Conservation (phyloP, 2,888 invertebrate species). For the Drosophila macrothrix region DNA sequence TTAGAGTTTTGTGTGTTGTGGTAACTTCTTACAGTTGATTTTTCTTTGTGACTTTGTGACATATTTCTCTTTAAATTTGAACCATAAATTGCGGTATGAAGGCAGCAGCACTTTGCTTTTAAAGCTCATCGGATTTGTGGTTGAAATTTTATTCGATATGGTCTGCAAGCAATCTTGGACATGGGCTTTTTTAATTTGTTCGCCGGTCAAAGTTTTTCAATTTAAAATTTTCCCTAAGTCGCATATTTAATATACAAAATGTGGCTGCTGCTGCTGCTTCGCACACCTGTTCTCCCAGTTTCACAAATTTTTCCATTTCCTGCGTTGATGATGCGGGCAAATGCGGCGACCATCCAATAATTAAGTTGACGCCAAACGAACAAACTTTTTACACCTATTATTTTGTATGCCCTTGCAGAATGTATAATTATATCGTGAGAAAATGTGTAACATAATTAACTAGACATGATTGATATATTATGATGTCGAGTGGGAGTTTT, state of each 20-base stretch:
- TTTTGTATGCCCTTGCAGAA: conserved; percentile 17
- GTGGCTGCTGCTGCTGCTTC: conserved; percentile 52
- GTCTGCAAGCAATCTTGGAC: conserved; percentile 29
- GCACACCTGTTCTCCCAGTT: conserved; percentile 61
- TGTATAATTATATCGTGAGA: conserved; percentile 12
- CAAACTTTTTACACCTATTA: conserved; percentile 57
- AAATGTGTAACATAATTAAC: conserved; percentile 18
- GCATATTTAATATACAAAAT: conserved; percentile 74
- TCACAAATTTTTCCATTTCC: conserved; percentile 2
- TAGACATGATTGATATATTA: neutral
- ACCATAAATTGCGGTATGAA: conserved; percentile 11
- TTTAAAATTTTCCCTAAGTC: conserved; percentile 69
- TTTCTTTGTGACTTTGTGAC: conserved; percentile 31
- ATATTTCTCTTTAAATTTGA: conserved; percentile 53
- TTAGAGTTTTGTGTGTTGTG: conserved; percentile 3
- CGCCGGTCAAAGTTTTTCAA: conserved; percentile 73
- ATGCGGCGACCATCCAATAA: conserved; percentile 62
- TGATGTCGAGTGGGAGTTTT: neutral
- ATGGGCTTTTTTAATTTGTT: conserved; percentile 68
- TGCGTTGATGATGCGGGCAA: conserved; percentile 41
- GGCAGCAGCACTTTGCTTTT: conserved; percentile 41
- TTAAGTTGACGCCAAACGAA: conserved; percentile 66
- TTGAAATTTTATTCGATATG: conserved; percentile 44
- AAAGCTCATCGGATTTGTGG: conserved; percentile 58
- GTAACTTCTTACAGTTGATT: neutral